Base-by-base conservation (phyloP, 2,113 vertebrate genomes). In the Telmatochromis sp. region DNA sequence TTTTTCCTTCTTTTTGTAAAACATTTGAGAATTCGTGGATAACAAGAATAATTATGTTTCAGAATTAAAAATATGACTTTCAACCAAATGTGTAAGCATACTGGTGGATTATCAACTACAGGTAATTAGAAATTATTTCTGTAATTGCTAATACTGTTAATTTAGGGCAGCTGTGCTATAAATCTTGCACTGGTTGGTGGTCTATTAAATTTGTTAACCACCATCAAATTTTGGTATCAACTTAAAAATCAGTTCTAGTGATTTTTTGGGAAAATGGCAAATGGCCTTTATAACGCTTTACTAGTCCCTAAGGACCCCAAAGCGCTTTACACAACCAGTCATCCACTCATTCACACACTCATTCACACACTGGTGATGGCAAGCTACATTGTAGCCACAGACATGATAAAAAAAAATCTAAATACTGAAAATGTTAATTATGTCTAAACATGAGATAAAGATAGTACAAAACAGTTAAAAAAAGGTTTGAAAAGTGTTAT, bases 401-500 rank as follows among this genome's bases (percentile, higher is more conserved):
- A 65, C 10, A n/a, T 35, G 0, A 65, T 60, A 0, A 1, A 63
- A 58, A 58, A 63, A 26, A 19, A n/a, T 35, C 60, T 1, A n/a
- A 65, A 65, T 65, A 35, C 60, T 65, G 60, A 65, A 65, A 65
- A 1, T n/a, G 4, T 35, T 33, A 5, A 65, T 37, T 65, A 65
- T n/a, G 10, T 2, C 17, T 37, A 5, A 35, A 65, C 0, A 12
- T 37, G 31, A 37, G 10, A 65, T 65, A 65, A 40, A 40, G 11
- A 37, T 65, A 68, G 33, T 68, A 13, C 0, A 8, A 40, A 68
- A 37, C 33, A 37, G 10, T 6, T 0, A 0, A 0, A 1, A 33
- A 33, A 31, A 5, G 3, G 3, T 65, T 7, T 65, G 4, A 65
- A 37, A 65, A 5, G 33, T 37, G 31, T 0, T 68, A 68, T 68